Conservation (phyloP, 2,113 vertebrate species). For the Electrona antarctica region DNA sequence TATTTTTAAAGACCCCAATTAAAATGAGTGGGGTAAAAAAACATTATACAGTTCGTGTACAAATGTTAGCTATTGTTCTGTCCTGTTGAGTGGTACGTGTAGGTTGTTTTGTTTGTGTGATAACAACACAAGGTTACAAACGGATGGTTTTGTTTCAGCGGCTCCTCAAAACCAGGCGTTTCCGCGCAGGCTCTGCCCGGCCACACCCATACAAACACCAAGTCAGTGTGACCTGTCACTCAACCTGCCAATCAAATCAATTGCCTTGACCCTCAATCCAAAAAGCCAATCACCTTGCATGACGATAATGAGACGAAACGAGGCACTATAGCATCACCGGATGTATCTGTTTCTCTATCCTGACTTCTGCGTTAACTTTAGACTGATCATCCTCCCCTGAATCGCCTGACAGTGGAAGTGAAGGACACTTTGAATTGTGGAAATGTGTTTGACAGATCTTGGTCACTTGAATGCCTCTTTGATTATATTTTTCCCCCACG, state of each 20-base stretch:
- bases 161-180: slow-evolving; percentile 63
- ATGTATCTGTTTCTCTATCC: not conserved
- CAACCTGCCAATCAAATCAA: not conserved
- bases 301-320: slow-evolving; percentile 28
- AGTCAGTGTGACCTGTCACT: slow-evolving; percentile 71
- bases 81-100: too few species aligned
- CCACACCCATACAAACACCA: slow-evolving; percentile 70
- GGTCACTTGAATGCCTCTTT: not conserved
- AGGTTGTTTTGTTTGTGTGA: not conserved
- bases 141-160: slow-evolving; percentile 60
- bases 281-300: slow-evolving; percentile 46
- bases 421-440: not conserved
- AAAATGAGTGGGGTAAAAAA: too few species aligned
- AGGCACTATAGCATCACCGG: not conserved
- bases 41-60: too few species aligned
- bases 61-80: too few species aligned
- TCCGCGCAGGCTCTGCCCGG: slow-evolving; percentile 61
- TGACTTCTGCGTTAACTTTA: slow-evolving; percentile 24
- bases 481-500: not conserved
- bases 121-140: not conserved
- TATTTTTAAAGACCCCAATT: too few species aligned
- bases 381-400: not conserved
- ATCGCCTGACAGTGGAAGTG: not conserved
- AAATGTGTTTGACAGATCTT: not conserved
- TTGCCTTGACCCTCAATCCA: not conserved